Base-by-base conservation (phyloP, 2,888 invertebrate species). In the Suillia variegata region DNA sequence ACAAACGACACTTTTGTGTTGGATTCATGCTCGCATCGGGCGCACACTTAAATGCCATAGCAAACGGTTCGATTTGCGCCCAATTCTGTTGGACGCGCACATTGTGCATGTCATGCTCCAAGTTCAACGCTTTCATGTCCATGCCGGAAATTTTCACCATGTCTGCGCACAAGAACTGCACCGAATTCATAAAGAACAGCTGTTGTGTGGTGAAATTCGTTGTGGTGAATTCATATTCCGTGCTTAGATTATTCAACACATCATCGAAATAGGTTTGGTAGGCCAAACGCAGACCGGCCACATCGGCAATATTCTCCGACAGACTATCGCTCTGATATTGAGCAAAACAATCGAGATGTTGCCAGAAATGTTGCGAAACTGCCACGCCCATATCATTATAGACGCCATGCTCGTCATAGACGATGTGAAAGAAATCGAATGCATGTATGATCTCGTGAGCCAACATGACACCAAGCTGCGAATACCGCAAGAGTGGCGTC, bases 381-480 rank as follows among this genome's bases (percentile, higher is more conserved):
- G 60, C 62, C 8, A 68, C 20, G 1, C 77, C 76, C 10, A 73
- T 60, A 26, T 55, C 57, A 48, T 75, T 74, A 21, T 70, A 74
- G 58, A 71, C 73, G 31, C 71, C 67, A 0, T 63, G 45, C 5
- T 68, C 66, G 63, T 76, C 76, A 64, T 73, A 73, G 13, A 70
- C 67, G 48, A 76, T 73, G 62, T 76, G 74, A 52, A 70, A 72
- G 0, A 75, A 59, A 65, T 77, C 76, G 33, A 70, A 77, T 47
- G 76, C 76, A 53, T 76, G 77, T 13, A 74, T 68, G 34, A 76
- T 64, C 63, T 76, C 77, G 22, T 76, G 77, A 8, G 77, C 71
- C 26, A 76, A 34, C 4, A 77, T 76, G 48, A 77, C 74, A 10
- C 76, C 76, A 20, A 76, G 56, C 45, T 68, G 66, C 1, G 76